These are phyloP conservation scores for Sternotherus odoratus DNA, from an alignment of 2,797 vertebrate genomes.

Conservation along the genomic window DNA sequence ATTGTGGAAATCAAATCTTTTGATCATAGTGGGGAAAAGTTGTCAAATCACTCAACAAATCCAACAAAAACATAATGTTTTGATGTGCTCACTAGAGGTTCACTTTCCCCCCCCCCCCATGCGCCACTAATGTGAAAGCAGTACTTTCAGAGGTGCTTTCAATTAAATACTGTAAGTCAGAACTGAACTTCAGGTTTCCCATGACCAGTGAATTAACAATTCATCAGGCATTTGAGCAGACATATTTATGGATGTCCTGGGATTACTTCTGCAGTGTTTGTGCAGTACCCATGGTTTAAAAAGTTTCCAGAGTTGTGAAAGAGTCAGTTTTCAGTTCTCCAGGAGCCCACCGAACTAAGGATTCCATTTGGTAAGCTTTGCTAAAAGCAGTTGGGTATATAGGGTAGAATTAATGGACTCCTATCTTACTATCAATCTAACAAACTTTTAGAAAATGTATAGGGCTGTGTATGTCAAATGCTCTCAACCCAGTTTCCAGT, in stretches of 20 bases:
- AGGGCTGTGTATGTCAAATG: not conserved
- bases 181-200: not conserved
- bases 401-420: not conserved
- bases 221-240: not conserved
- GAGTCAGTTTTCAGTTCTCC: not conserved
- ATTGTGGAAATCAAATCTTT: not conserved
- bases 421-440: not conserved
- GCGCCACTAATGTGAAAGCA: not conserved
- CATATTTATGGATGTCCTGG: not conserved
- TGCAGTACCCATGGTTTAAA: not conserved
- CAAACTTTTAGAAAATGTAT: not conserved
- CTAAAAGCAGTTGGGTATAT: not conserved
- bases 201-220: not conserved
- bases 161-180: not conserved
- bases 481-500: not conserved
- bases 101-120: not conserved
- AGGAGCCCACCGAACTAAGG: not conserved
- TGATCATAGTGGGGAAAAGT: not conserved
- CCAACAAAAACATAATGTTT: not conserved
- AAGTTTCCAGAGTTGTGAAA: not conserved
- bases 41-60: not conserved
- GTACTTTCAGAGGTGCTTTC: not conserved
- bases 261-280: not conserved
- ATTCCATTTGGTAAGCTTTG: not conserved
- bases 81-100: not conserved